These are phyloP conservation scores for Enteromius trimaculatus DNA, from an alignment of 2,797 vertebrate genomes.

Conservation along the genomic window DNA sequence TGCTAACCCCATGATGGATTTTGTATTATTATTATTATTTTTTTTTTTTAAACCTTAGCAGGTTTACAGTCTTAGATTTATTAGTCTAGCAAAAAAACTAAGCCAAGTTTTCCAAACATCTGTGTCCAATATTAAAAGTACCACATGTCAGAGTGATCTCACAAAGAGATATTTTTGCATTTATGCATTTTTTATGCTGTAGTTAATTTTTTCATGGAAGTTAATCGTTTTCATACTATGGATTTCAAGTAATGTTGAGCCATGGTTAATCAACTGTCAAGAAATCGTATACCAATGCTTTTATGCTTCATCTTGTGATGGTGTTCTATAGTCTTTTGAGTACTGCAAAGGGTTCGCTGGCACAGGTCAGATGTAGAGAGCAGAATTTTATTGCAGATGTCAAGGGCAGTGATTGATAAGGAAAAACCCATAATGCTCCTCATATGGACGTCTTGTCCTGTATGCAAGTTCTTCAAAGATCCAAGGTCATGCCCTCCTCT, in stretches of 20 bases:
- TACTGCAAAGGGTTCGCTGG: conserved; percentile 1
- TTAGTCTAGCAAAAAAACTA: conserved; percentile 40
- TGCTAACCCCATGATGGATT: background rate
- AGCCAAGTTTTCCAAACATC: conserved; percentile 62
- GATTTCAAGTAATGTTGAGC: background rate
- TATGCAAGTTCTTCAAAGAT: conserved; percentile 20
- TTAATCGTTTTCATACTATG: background rate
- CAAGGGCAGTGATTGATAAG: conserved; percentile 26
- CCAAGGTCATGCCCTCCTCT: background rate
- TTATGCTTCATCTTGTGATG: conserved; percentile 21
- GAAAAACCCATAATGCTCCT: conserved; percentile 38
- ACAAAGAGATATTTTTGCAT: background rate
- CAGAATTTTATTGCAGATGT: conserved; percentile 53
- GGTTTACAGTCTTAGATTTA: conserved; percentile 54
- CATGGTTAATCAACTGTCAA: background rate
- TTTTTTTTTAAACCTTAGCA: conserved; percentile 42
- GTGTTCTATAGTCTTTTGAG: background rate
- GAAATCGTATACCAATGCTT: background rate
- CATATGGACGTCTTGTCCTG: conserved; percentile 36
- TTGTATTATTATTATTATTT: no score
- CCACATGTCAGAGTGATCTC: conserved; percentile 16
- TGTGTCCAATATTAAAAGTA: conserved; percentile 62
- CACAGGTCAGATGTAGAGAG: conserved; percentile 13
- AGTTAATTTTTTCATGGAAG: background rate
- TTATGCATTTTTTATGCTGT: background rate